These are phyloP conservation scores for Ianthella basta DNA, from an alignment of 37 sponge, comb jelly and placozoan genomes.

Conservation along the genomic window DNA sequence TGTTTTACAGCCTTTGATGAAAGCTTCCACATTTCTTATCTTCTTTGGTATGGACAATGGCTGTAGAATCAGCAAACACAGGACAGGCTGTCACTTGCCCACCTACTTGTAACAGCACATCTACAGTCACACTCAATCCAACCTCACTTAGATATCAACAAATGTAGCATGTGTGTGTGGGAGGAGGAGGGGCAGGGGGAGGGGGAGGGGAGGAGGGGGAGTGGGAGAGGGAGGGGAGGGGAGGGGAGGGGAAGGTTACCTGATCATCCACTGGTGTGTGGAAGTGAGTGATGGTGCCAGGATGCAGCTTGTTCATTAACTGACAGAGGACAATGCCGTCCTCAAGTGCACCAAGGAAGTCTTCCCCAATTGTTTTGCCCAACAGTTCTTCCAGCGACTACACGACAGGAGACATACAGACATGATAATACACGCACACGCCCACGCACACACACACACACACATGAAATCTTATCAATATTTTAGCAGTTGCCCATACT, in stretches of 20 bases:
- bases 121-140: neutral
- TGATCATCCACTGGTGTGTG: slow-evolving; percentile 41
- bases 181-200: too few relatives aligned
- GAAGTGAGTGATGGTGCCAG: slow-evolving; percentile 52
- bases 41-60: slow-evolving; percentile 50
- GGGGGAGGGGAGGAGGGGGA: too few relatives aligned
- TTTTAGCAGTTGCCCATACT: too few relatives aligned
- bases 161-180: neutral
- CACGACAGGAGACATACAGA: neutral
- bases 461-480: too few relatives aligned
- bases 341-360: slow-evolving; percentile 51
- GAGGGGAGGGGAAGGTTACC: neutral
- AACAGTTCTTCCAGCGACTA: slow-evolving; percentile 69
- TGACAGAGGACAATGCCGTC: slow-evolving; percentile 80
- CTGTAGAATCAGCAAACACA: slow-evolving; percentile 31
- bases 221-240: too few relatives aligned
- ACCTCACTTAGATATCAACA: neutral
- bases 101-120: neutral
- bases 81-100: too few relatives aligned
- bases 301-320: slow-evolving; percentile 72
- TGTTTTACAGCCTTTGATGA: slow-evolving; percentile 69
- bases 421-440: neutral
- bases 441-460: too few relatives aligned
- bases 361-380: slow-evolving; percentile 51
- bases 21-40: slow-evolving; percentile 71